phyloP scores from a whole-genome alignment of 2,113 vertebrate species.

The Prionailurus bengalensis region DNA sequence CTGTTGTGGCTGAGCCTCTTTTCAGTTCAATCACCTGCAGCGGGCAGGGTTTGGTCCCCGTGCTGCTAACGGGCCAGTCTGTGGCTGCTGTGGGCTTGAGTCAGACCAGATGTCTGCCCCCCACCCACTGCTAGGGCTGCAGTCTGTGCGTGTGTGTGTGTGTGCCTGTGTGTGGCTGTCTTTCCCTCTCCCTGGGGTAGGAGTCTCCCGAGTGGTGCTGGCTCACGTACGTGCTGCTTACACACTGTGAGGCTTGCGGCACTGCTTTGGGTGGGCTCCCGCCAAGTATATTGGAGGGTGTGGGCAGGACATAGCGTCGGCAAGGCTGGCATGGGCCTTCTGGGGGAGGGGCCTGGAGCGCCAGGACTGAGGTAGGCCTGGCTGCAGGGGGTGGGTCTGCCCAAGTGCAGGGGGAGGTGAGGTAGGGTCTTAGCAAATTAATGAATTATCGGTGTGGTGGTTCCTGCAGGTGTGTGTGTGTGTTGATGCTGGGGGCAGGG shows the following conservation, averaged over 20 bases:
- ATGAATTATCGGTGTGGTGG: background rate
- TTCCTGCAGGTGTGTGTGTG: background rate
- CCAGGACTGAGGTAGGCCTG: background rate
- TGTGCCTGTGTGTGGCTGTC: background rate
- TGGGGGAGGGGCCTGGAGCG: background rate
- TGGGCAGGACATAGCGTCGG: background rate
- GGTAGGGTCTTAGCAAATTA: background rate
- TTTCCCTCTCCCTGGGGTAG: background rate
- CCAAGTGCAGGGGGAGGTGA: background rate
- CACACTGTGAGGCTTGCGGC: background rate
- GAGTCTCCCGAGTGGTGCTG: background rate
- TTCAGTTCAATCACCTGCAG: background rate
- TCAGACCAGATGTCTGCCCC: background rate
- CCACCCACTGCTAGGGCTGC: background rate
- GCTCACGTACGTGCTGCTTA: background rate
- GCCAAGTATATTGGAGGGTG: background rate
- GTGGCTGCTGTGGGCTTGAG: background rate
- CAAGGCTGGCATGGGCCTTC: background rate
- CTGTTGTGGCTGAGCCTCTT: background rate
- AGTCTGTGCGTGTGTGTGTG: background rate
- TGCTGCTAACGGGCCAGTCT: background rate
- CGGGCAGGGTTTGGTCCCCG: background rate
- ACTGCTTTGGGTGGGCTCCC: background rate
- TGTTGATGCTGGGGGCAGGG: background rate
- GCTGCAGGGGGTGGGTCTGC: background rate